phyloP scores from a whole-genome alignment of 2,797 vertebrate genomes.

The Ptychadena robeensis region DNA sequence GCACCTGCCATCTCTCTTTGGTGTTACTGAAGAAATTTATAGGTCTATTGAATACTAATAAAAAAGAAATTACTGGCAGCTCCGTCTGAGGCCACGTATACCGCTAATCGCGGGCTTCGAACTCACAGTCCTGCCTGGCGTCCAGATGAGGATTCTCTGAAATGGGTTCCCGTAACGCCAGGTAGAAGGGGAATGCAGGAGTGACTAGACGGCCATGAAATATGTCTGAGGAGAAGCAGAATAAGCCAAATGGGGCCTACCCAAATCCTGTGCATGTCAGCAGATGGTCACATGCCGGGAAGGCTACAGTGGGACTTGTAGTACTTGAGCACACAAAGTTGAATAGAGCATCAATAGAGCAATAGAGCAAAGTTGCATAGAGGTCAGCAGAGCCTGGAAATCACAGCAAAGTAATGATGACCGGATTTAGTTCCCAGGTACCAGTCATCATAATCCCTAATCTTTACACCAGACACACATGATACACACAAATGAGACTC shows the following conservation, averaged over 20 bases:
- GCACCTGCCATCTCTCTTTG: neutral
- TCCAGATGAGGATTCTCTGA: conserved; percentile 20
- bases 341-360: too few relatives aligned
- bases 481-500: too few relatives aligned
- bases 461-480: too few relatives aligned
- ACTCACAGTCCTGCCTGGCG: conserved; percentile 14
- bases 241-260: neutral
- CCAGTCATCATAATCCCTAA: too few relatives aligned
- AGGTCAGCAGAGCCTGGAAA: neutral
- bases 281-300: neutral
- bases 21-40: neutral
- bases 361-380: too few relatives aligned
- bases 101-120: conserved; percentile 24
- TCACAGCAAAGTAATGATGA: neutral
- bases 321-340: neutral
- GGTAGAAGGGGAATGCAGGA: conserved; percentile 7
- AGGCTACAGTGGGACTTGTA: neutral
- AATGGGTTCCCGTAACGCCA: conserved; percentile 18
- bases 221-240: neutral
- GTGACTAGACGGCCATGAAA: neutral
- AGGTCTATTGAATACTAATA: neutral
- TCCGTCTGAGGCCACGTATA: conserved; percentile 46
- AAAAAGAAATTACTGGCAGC: conserved; percentile 59
- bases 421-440: neutral
- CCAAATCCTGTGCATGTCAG: neutral